Percentiles rank a stretch among this genome's conserved stretches.
These are phyloP conservation scores for Alloplasta piceator DNA, from an alignment of 2,888 invertebrate genomes.

Conservation along the genomic window DNA sequence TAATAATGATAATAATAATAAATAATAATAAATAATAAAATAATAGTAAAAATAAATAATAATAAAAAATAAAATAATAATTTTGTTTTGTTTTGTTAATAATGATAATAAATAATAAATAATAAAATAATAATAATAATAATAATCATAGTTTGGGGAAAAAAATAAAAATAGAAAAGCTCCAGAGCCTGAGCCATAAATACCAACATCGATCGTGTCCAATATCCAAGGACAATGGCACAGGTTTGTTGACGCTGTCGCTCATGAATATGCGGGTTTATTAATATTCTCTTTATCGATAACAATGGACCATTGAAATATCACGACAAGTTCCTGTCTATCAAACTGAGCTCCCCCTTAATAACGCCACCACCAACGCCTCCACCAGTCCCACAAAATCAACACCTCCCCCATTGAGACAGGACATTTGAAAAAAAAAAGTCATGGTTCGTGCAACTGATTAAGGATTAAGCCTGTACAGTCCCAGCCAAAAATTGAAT, in stretches of 20 bases:
- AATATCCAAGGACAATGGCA: slow-evolving; percentile 14
- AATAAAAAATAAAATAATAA: no score
- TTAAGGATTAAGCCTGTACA: no score
- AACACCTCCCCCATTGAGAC: slow-evolving; percentile 8
- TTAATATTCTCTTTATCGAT: slow-evolving; percentile 11
- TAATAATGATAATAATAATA: no score
- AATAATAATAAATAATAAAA: no score
- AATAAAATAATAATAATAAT: no score
- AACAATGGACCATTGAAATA: slow-evolving; percentile 30
- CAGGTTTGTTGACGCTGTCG: slow-evolving; percentile 15
- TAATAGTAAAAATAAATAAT: no score
- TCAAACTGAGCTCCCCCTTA: background rate
- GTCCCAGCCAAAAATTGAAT: no score
- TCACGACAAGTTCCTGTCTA: slow-evolving; percentile 6
- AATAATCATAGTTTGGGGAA: no score
- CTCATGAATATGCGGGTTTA: background rate
- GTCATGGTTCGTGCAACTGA: no score
- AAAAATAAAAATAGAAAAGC: background rate
- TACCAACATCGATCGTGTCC: background rate
- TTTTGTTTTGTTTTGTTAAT: no score
- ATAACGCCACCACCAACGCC: background rate
- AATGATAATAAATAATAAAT: no score
- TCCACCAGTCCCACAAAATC: background rate
- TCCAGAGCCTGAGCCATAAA: background rate
- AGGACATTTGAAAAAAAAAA: background rate